These are phyloP conservation scores for Malurus alboscapulatus DNA, from an alignment of 2,113 vertebrate species.

Conservation along the genomic window DNA sequence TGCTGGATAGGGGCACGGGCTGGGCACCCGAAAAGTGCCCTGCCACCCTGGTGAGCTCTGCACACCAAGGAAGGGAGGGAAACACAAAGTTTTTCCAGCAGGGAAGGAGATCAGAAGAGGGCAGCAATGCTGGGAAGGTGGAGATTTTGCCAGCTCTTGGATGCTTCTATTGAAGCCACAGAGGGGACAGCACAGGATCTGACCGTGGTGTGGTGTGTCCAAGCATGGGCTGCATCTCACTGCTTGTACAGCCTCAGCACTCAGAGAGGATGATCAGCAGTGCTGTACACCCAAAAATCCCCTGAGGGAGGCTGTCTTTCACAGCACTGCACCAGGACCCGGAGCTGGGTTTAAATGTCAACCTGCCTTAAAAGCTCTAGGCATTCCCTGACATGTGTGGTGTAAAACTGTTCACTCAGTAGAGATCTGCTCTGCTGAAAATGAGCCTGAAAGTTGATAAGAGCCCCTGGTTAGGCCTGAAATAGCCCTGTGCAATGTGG, in stretches of 20 bases:
- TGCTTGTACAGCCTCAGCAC: background rate
- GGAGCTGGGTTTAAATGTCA: background rate
- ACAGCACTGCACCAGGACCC: background rate
- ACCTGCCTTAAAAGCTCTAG: background rate
- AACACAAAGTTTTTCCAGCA: background rate
- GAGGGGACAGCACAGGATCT: background rate
- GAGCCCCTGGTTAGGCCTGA: background rate
- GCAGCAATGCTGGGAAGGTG: background rate
- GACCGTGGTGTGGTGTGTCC: background rate
- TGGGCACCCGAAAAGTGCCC: background rate
- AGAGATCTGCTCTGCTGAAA: background rate
- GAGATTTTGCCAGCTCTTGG: background rate
- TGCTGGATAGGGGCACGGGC: fast-evolving
- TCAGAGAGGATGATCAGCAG: background rate
- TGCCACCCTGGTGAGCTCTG: background rate
- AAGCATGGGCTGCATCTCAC: background rate
- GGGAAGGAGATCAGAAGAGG: background rate
- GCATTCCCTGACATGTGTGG: background rate
- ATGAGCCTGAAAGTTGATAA: slow-evolving; percentile 38
- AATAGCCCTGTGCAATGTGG: slow-evolving; percentile 18
- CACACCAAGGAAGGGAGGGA: background rate
- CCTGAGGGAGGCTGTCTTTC: background rate
- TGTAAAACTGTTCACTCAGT: background rate
- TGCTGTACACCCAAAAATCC: background rate
- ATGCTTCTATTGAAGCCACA: background rate